Conservation (phyloP, 2,888 invertebrate genomes). For the Drosophila emarginata region DNA sequence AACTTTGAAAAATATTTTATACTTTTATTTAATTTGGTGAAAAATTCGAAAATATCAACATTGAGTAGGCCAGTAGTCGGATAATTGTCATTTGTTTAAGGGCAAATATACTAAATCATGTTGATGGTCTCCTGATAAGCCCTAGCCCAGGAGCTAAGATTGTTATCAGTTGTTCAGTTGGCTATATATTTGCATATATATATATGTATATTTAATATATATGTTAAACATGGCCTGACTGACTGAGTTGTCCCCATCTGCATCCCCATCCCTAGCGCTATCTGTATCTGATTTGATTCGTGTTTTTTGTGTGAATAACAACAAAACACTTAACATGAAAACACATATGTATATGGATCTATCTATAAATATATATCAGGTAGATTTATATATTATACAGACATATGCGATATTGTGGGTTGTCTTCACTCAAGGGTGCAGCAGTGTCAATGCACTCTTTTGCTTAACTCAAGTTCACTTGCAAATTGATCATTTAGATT, state of each 20-base stretch:
- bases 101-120: conserved; percentile 69
- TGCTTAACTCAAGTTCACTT: conserved; percentile 65
- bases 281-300: conserved; percentile 32
- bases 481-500: conserved; percentile 72
- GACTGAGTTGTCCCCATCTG: not conserved
- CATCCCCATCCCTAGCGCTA: not conserved
- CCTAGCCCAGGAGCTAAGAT: conserved; percentile 1
- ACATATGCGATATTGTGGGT: not conserved
- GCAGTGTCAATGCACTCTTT: conserved; percentile 59
- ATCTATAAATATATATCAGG: conserved; percentile 19
- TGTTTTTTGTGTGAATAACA: conserved; percentile 41
- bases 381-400: not conserved
- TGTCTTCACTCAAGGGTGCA: conserved; percentile 39
- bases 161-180: conserved; percentile 52
- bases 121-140: conserved; percentile 60
- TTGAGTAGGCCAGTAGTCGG: conserved; percentile 25
- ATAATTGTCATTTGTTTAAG: conserved; percentile 48
- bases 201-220: not conserved
- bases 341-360: conserved; percentile 33
- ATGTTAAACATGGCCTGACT: conserved; percentile 35
- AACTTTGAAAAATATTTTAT: conserved; percentile 9
- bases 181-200: conserved; percentile 64
- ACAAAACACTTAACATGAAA: conserved; percentile 41
- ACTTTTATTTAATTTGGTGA: conserved; percentile 19
- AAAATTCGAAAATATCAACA: conserved; percentile 33